Evolutionary conservation across 2,113 vertebrate genomes (phyloP).

Genomic region (Mugil cephalus): DNA sequence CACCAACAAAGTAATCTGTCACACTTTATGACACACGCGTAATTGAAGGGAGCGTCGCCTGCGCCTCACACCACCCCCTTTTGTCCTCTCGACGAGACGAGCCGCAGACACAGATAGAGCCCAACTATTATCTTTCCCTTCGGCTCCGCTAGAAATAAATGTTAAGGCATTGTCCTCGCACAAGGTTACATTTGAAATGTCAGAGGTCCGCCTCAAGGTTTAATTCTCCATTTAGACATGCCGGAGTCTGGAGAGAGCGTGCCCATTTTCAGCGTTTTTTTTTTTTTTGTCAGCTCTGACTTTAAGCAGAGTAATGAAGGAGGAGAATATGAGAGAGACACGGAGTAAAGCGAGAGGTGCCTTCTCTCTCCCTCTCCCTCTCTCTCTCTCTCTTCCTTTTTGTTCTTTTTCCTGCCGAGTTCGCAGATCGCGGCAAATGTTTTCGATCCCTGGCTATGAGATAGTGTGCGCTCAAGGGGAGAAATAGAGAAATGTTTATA

Average conservation of each 20-base stretch:
- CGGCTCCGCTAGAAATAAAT: slow-evolving; percentile 55
- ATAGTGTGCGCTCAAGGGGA: slow-evolving; percentile 60
- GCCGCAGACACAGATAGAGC: slow-evolving; percentile 16
- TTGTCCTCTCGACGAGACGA: slow-evolving; percentile 47
- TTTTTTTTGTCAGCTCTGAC: slow-evolving; percentile 35
- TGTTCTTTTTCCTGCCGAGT: slow-evolving; percentile 33
- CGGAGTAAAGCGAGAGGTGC: slow-evolving; percentile 23
- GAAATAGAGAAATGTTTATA: slow-evolving; percentile 60
- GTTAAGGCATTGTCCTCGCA: slow-evolving; percentile 53
- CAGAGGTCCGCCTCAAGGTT: slow-evolving; percentile 59
- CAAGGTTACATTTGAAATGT: slow-evolving; percentile 66
- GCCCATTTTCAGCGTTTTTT: slow-evolving; percentile 53
- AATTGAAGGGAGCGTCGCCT: slow-evolving; percentile 66
- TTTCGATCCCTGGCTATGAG: slow-evolving; percentile 67
- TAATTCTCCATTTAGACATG: slow-evolving; percentile 61
- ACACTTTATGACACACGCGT: slow-evolving; percentile 49
- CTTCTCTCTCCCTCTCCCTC: slow-evolving; percentile 15
- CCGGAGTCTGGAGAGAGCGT: slow-evolving; percentile 27
- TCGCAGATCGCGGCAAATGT: slow-evolving; percentile 56
- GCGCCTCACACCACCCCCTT: slow-evolving; percentile 8
- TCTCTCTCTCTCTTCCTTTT: slow-evolving; percentile 3
- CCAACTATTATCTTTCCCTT: slow-evolving; percentile 27
- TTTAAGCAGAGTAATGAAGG: slow-evolving; percentile 22
- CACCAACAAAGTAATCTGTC: slow-evolving; percentile 35
- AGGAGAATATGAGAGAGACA: slow-evolving; percentile 9